Conservation (phyloP, 37 sponge, comb jelly and placozoan species). For the Petrosia ficiformis region DNA sequence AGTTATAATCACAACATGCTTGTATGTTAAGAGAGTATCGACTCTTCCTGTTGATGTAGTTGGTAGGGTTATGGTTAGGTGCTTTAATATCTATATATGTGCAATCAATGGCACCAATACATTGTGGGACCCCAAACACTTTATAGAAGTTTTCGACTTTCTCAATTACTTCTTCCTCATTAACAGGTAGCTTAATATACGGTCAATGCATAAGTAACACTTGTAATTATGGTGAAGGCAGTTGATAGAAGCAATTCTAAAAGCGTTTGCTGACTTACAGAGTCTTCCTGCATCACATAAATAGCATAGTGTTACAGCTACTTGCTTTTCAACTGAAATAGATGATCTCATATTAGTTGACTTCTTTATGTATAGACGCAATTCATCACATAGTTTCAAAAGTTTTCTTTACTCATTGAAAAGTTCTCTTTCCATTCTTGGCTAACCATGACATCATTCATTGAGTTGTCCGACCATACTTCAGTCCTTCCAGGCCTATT, state of each 20-base stretch:
- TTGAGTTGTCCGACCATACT: slow-evolving; percentile 12
- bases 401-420: slow-evolving; percentile 23
- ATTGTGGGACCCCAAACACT: slow-evolving; percentile 14
- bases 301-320: slow-evolving; percentile 34
- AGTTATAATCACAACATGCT: slow-evolving; percentile 23
- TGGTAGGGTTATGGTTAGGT: slow-evolving; percentile 16
- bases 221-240: not conserved
- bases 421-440: slow-evolving; percentile 33
- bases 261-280: slow-evolving; percentile 36
- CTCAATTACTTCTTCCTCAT: slow-evolving; percentile 22
- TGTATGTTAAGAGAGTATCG: slow-evolving; percentile 22
- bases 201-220: not conserved
- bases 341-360: slow-evolving; percentile 4
- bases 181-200: slow-evolving; percentile 12
- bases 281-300: slow-evolving; percentile 35
- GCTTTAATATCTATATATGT: slow-evolving; percentile 36
- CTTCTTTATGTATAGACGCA: slow-evolving; percentile 12
- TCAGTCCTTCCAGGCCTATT: not conserved
- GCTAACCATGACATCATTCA: not conserved
- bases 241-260: slow-evolving; percentile 17
- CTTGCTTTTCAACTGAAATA: slow-evolving; percentile 10
- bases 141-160: slow-evolving; percentile 10
- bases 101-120: slow-evolving; percentile 44
- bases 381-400: slow-evolving; percentile 21
- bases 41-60: slow-evolving; percentile 37